phyloP scores from a whole-genome alignment of 2,113 vertebrate genomes.

The Ariopsis seemanni region DNA sequence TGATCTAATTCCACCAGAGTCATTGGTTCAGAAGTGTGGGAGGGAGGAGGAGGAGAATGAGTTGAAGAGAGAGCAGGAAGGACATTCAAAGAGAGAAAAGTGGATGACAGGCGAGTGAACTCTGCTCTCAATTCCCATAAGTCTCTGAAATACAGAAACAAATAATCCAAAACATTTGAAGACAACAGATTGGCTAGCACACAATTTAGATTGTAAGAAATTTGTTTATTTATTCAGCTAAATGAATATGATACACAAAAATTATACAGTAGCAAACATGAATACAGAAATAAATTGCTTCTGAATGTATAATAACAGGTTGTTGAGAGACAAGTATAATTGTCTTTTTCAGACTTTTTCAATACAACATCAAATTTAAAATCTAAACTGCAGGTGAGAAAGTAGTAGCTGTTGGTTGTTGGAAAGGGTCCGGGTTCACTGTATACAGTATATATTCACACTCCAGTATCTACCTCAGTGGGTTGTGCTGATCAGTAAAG shows the following conservation, averaged over 20 bases:
- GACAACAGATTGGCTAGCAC: not conserved
- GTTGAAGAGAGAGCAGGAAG: slow-evolving; percentile 30
- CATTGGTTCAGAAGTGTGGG: slow-evolving; percentile 48
- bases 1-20: slow-evolving; percentile 63
- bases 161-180: not conserved
- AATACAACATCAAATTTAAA: not conserved
- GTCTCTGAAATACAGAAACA: slow-evolving; percentile 71
- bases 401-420: too few relatives aligned
- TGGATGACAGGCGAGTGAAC: slow-evolving; percentile 78
- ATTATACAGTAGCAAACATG: not conserved
- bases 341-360: not conserved
- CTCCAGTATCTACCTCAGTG: too few relatives aligned
- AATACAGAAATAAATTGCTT: not conserved
- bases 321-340: not conserved
- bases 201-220: not conserved
- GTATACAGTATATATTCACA: too few relatives aligned
- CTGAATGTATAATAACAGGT: not conserved
- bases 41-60: slow-evolving; percentile 11
- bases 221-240: not conserved
- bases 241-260: not conserved
- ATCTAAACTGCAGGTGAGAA: too few relatives aligned
- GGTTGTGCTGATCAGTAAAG: too few relatives aligned
- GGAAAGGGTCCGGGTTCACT: too few relatives aligned
- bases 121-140: slow-evolving; percentile 81
- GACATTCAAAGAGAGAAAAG: slow-evolving; percentile 73